phyloP scores from a whole-genome alignment of 2,113 vertebrate genomes.

The Diglossa brunneiventris region DNA sequence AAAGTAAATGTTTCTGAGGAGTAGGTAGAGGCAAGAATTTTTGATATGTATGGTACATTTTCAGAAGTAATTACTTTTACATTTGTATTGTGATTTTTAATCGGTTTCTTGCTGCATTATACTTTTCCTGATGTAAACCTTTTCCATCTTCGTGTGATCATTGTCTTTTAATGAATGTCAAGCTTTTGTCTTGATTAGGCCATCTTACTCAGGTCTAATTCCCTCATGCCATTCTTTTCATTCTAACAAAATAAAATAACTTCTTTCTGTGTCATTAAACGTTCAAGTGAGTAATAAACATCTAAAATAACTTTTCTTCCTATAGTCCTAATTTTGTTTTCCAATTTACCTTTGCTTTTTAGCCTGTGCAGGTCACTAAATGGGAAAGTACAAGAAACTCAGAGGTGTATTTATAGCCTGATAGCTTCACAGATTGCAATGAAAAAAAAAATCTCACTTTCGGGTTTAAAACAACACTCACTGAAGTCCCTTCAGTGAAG shows the following conservation, averaged over 20 bases:
- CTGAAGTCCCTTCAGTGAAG: not conserved
- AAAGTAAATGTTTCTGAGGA: constrained; percentile 1
- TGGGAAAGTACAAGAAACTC: not conserved
- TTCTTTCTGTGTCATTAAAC: not conserved
- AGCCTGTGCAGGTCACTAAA: not conserved
- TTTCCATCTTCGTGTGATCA: not conserved
- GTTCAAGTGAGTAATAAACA: not conserved
- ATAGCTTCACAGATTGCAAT: not conserved
- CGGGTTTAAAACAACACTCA: not conserved
- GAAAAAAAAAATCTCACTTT: not conserved
- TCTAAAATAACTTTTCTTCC: not conserved
- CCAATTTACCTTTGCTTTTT: not conserved
- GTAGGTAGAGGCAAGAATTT: not conserved
- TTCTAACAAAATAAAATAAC: not conserved
- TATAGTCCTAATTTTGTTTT: not conserved
- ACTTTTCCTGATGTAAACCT: not conserved
- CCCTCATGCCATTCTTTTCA: not conserved
- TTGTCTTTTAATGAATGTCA: not conserved
- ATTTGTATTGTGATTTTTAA: not conserved
- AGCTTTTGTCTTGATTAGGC: not conserved
- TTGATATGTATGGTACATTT: not conserved
- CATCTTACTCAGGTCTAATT: not conserved
- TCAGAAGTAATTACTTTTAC: not conserved
- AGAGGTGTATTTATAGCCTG: not conserved
- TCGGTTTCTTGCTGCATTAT: not conserved